A percentile compares a stretch with the other conserved stretches of the same genome.
Conservation (phyloP, 2,888 invertebrate genomes). For the Plutella xylostella region DNA sequence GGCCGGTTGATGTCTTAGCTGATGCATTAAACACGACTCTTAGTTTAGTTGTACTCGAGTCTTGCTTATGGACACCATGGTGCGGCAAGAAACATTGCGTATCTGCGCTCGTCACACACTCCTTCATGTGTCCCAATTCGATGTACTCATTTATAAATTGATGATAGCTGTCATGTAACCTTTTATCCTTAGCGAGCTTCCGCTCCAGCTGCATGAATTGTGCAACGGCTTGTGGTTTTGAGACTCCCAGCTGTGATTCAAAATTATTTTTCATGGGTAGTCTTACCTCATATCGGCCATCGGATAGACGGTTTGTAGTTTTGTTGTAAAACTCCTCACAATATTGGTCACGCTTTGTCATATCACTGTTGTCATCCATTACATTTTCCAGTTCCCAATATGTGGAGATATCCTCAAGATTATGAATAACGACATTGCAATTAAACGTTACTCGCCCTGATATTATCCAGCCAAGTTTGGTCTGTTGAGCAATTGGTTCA, state of each 20-base stretch:
- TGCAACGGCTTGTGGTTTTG: not conserved
- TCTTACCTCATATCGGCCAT: not conserved
- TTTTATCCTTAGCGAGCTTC: not conserved
- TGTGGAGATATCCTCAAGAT: not conserved
- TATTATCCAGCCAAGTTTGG: not conserved
- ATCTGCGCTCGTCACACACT: no score
- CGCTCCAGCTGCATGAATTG: not conserved
- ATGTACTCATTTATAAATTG: not conserved
- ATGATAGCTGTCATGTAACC: not conserved
- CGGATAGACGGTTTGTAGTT: not conserved
- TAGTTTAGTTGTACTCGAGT: no score
- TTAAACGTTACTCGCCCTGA: not conserved
- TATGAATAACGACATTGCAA: not conserved
- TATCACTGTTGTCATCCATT: not conserved
- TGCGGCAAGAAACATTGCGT: no score
- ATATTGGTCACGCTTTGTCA: not conserved
- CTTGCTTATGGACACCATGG: no score
- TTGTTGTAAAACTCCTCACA: not conserved
- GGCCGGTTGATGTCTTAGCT: not conserved
- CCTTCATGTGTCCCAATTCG: not conserved
- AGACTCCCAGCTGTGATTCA: not conserved
- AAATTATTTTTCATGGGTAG: not conserved
- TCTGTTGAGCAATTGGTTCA: not conserved
- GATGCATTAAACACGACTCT: not conserved
- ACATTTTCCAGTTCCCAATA: conserved; percentile 1